Evolutionary conservation across 2,888 invertebrate species (phyloP), one percentile per base, ranked within the genome.

Genomic region (Dasysyrphus albostriatus): DNA sequence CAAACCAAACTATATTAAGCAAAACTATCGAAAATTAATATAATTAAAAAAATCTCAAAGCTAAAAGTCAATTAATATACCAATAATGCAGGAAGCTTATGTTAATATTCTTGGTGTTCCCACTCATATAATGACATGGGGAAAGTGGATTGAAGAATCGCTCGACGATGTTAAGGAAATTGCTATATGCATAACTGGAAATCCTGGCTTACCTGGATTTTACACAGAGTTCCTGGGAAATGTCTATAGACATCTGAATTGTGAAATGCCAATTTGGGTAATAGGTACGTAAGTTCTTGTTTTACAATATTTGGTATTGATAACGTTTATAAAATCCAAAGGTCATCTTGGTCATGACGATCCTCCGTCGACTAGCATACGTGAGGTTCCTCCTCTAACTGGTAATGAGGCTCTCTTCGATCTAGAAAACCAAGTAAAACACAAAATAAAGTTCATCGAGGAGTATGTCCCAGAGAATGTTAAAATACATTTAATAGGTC

Each of bases 141-240:
- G 96, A 19, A 93, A 94, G 83, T 95, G 95, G 94, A 93, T 95
- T 29, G 95, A 96, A 89, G 96, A 96, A 88, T 94, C 95, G 63
- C 90, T 93, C 42, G 91, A 93, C 19, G 94, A 94, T 49, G 89
- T 89, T 0, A 93, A 94, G 87, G 94, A 96, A 91, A 91, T 98
- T 10, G 94, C 97, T 56, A 89, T 98, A 58, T 94, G 96, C 88
- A 95, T 98, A 88, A 95, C 97, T 34, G 98, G 98, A 39, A 98
- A 98, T 94, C 98, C 98, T 9, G 98, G 98, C 3, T 91, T 98
- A 32, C 94, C 96, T 0, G 95, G 95, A 80, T 98, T 96, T 92
- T 98, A 98, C 90, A 94, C 94, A 44, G 94, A 95, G 89, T 98
- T 98, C 92, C 94, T 96, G 88, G 93, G 94, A 56, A 93, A 94